Percentiles rank a stretch among this genome's conserved stretches.
phyloP scores from a whole-genome alignment of 2,113 vertebrate species.

The Rhea pennata region DNA sequence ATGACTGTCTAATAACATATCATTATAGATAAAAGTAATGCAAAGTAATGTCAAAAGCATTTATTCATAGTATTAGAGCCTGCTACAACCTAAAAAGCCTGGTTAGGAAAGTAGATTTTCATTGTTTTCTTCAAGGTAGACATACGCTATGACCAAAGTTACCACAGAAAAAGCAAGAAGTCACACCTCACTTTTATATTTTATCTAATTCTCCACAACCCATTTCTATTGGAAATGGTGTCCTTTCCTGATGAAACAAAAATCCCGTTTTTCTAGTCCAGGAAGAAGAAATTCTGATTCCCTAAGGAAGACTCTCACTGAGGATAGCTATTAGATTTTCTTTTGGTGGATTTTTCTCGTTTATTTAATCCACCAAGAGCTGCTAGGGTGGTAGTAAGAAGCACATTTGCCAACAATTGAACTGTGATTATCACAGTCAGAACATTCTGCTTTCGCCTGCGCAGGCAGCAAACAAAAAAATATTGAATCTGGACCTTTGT shows the following conservation, averaged over 20 bases:
- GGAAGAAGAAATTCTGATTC: neutral
- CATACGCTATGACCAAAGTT: neutral
- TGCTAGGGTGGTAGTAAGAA: neutral
- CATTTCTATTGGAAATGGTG: neutral
- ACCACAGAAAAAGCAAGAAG: neutral
- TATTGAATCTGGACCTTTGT: neutral
- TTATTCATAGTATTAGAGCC: neutral
- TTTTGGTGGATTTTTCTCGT: conserved; percentile 35
- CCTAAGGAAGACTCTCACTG: neutral
- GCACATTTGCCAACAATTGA: neutral
- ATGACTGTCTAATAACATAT: neutral
- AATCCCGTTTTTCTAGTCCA: neutral
- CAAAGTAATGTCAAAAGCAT: neutral
- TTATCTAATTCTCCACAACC: neutral
- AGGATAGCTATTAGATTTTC: neutral
- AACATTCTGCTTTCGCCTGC: neutral
- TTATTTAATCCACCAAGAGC: neutral
- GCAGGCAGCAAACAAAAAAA: neutral
- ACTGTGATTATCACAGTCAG: neutral
- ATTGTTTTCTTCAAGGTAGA: neutral
- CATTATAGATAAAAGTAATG: neutral
- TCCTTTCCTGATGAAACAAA: neutral
- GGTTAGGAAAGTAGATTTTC: neutral
- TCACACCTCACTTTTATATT: neutral
- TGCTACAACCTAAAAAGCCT: neutral